Evolutionary conservation across 2,113 vertebrate species (phyloP).

Genomic region (Dicerorhinus sumatrensis): DNA sequence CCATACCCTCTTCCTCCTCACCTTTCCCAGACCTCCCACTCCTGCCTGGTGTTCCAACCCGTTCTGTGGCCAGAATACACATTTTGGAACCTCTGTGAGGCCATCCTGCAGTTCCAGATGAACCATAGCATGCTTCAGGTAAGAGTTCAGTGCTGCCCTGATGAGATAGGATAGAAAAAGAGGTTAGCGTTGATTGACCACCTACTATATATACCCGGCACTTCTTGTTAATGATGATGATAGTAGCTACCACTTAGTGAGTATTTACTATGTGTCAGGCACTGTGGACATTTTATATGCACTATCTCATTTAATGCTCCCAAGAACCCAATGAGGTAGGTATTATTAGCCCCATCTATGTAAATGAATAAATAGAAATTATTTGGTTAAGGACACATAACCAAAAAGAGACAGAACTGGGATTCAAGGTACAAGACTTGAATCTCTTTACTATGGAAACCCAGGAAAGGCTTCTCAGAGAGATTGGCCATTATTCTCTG

Average conservation of each 20-base stretch:
- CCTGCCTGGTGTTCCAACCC: slow-evolving; percentile 97
- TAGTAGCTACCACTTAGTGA: background rate
- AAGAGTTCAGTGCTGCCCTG: slow-evolving; percentile 64
- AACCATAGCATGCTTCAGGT: slow-evolving; percentile 95
- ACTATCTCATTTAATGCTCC: background rate
- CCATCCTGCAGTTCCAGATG: slow-evolving; percentile 96
- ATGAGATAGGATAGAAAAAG: background rate
- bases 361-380: slow-evolving; percentile 1
- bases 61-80: slow-evolving; percentile 98
- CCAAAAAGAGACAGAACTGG: background rate
- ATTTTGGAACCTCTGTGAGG: slow-evolving; percentile 99
- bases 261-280: background rate
- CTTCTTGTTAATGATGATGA: background rate
- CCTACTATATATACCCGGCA: background rate
- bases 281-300: background rate
- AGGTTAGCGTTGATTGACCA: background rate
- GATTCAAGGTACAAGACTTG: slow-evolving; percentile 31
- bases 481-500: slow-evolving; percentile 7
- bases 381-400: background rate
- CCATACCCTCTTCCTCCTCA: slow-evolving; percentile 49
- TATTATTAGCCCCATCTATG: background rate
- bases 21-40: slow-evolving; percentile 93
- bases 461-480: background rate
- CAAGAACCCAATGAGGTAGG: background rate
- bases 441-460: background rate